These are phyloP conservation scores for Sycophaga agraensis DNA, from an alignment of 1,140 invertebrate genomes.

Conservation along the genomic window DNA sequence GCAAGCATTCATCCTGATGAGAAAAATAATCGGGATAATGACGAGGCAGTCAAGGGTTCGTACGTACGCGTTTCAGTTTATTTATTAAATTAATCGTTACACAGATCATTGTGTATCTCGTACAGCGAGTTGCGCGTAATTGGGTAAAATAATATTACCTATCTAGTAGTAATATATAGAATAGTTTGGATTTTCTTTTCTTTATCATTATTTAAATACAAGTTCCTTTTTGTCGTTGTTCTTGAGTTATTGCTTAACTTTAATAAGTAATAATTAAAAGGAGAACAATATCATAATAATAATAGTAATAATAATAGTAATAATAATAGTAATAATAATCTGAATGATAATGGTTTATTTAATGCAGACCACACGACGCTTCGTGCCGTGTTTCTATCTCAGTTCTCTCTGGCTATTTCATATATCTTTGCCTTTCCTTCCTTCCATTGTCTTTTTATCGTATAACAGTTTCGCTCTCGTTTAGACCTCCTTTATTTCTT, in stretches of 20 bases:
- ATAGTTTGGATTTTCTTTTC: conserved; percentile 37
- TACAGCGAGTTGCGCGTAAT: conserved; percentile 52
- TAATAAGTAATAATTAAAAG: conserved; percentile 34
- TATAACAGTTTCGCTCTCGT: conserved; percentile 9
- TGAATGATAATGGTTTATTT: conserved; percentile 26
- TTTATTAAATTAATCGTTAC: conserved; percentile 59
- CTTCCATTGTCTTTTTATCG: background rate
- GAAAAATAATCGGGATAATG: conserved; percentile 11
- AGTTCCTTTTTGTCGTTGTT: conserved; percentile 39
- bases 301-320: conserved; percentile 31
- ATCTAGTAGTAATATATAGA: conserved; percentile 54
- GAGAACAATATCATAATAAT: conserved; percentile 31
- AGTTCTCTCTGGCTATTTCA: conserved; percentile 10
- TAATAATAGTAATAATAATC: conserved; percentile 33
- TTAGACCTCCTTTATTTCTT: conserved; percentile 5
- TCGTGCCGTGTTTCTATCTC: conserved; percentile 19
- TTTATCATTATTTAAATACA: conserved; percentile 58
- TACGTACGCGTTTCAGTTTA: conserved; percentile 58
- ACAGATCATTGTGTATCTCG: conserved; percentile 56
- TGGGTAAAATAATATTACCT: conserved; percentile 50
- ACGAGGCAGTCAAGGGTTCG: conserved; percentile 33
- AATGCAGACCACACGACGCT: conserved; percentile 20
- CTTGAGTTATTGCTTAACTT: conserved; percentile 28
- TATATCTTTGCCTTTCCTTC: conserved; percentile 8
- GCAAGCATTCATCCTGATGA: background rate